These are phyloP conservation scores for Leptodactylus fuscus DNA, from an alignment of 2,113 vertebrate genomes.

Conservation along the genomic window DNA sequence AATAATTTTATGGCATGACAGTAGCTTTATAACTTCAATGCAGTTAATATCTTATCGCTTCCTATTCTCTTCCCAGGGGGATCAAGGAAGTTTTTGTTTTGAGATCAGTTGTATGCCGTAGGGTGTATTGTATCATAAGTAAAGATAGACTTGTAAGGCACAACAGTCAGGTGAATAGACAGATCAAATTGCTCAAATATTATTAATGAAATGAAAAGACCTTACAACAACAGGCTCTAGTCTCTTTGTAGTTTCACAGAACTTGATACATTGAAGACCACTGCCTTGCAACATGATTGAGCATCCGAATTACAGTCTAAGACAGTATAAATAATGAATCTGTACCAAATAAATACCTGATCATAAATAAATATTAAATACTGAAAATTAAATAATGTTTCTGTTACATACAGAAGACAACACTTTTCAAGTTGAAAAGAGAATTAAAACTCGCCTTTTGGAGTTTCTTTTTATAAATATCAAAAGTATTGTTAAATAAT, in stretches of 20 bases:
- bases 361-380: constrained; percentile 40
- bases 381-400: constrained; percentile 3
- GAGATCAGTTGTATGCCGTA: neutral
- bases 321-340: neutral
- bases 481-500: constrained; percentile 29
- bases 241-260: neutral
- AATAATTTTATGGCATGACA: too few species aligned
- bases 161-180: neutral
- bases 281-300: neutral
- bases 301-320: neutral
- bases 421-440: constrained; percentile 41
- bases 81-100: neutral
- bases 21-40: neutral
- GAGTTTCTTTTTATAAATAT: constrained; percentile 17
- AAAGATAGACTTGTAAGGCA: neutral
- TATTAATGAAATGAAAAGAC: neutral
- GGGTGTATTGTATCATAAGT: neutral
- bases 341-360: constrained; percentile 20
- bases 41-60: neutral
- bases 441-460: neutral
- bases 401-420: constrained; percentile 37
- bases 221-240: neutral
- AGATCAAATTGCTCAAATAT: neutral
- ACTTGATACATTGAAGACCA: neutral
- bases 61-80: neutral